phyloP scores from a whole-genome alignment of 2,797 vertebrate genomes.

The Ambastaia sidthimunki region DNA sequence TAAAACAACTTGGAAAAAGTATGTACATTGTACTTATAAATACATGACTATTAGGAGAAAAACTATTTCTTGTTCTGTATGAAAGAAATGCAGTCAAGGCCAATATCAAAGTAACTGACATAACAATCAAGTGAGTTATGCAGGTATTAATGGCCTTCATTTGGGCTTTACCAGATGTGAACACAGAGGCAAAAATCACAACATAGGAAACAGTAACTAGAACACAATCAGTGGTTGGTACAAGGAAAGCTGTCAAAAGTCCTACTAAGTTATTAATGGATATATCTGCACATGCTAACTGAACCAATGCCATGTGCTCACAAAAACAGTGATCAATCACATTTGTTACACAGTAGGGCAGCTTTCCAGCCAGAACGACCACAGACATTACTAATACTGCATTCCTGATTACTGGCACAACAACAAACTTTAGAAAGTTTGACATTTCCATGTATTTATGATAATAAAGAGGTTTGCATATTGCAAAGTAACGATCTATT shows the following conservation, averaged over 20 bases:
- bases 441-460: slow-evolving; percentile 38
- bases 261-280: slow-evolving; percentile 60
- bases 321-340: slow-evolving; percentile 75
- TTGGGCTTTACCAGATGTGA: slow-evolving; percentile 58
- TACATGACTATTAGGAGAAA: slow-evolving; percentile 56
- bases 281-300: slow-evolving; percentile 53
- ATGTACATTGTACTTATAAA: slow-evolving; percentile 67
- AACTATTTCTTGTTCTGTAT: slow-evolving; percentile 61
- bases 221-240: slow-evolving; percentile 65
- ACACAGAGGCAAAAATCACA: slow-evolving; percentile 67
- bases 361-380: slow-evolving; percentile 55
- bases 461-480: slow-evolving; percentile 66
- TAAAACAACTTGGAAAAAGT: slow-evolving; percentile 67
- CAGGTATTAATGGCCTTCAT: slow-evolving; percentile 72
- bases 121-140: slow-evolving; percentile 71
- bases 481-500: slow-evolving; percentile 73
- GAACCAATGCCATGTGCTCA: slow-evolving; percentile 75
- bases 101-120: slow-evolving; percentile 62
- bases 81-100: slow-evolving; percentile 64
- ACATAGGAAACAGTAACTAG: slow-evolving; percentile 70
- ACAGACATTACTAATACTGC: slow-evolving; percentile 8
- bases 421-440: slow-evolving; percentile 50
- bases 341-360: slow-evolving; percentile 66
- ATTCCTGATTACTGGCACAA: slow-evolving; percentile 60
- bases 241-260: slow-evolving; percentile 60